A percentile compares a stretch with the other conserved stretches of the same genome.
phyloP scores from a whole-genome alignment of 2,113 vertebrate species.

The Cyprinus carpio region DNA sequence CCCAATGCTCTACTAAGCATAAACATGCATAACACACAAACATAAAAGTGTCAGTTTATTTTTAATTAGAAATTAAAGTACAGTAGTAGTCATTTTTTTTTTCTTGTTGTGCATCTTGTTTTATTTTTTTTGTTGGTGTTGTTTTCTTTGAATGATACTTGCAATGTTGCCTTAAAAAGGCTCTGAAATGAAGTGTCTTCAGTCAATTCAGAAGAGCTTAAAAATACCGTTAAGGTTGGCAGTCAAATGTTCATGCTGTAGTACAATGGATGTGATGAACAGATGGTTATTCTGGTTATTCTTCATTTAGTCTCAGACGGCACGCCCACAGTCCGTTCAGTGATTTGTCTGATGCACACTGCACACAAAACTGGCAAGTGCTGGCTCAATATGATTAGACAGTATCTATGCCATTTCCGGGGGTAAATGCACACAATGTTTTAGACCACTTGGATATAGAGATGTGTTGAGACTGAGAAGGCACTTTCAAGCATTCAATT shows the following conservation, averaged over 20 bases:
- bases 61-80: background rate
- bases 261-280: slow-evolving; percentile 13
- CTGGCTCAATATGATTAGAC: slow-evolving; percentile 7
- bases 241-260: background rate
- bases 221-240: slow-evolving; percentile 20
- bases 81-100: background rate
- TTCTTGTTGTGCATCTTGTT: background rate
- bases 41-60: background rate
- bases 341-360: background rate
- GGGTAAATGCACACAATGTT: background rate
- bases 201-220: background rate
- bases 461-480: background rate
- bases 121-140: background rate
- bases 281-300: slow-evolving; percentile 22
- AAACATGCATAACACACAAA: background rate
- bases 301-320: slow-evolving; percentile 4
- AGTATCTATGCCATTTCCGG: background rate
- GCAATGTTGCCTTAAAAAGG: background rate
- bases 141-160: background rate
- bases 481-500: background rate
- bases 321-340: background rate
- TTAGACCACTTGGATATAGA: background rate
- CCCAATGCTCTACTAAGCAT: background rate
- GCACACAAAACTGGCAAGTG: slow-evolving; percentile 18
- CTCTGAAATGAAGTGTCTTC: background rate